Evolutionary conservation across 2,888 invertebrate genomes (phyloP).

Genomic region (Lycocerus yunnanus): DNA sequence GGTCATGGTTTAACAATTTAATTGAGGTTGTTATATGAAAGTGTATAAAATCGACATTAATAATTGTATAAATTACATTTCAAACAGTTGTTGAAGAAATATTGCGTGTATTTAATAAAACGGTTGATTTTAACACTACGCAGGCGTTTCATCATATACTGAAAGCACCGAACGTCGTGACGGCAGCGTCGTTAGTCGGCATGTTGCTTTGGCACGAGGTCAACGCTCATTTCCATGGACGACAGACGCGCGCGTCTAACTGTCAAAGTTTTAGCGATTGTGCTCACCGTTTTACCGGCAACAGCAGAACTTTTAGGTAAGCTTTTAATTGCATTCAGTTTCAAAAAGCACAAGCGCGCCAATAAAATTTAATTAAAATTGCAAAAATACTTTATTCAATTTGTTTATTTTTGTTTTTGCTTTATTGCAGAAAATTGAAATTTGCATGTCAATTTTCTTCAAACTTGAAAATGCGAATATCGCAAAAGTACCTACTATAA

Average conservation of each 20-base stretch:
- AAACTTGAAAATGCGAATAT: slow-evolving; percentile 23
- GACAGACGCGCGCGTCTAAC: slow-evolving; percentile 41
- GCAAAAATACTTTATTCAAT: background rate
- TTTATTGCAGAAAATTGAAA: slow-evolving; percentile 39
- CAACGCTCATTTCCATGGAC: slow-evolving; percentile 38
- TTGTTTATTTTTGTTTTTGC: slow-evolving; percentile 25
- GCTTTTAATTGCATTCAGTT: slow-evolving; percentile 8
- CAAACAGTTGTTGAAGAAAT: slow-evolving; percentile 16
- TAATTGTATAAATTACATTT: slow-evolving; percentile 15
- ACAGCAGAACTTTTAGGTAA: slow-evolving; percentile 36
- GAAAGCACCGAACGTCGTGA: slow-evolving; percentile 26
- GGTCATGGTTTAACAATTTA: slow-evolving; percentile 1
- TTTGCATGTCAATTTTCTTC: slow-evolving; percentile 35
- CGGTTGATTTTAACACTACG: slow-evolving; percentile 29
- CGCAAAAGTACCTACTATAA: slow-evolving; percentile 31
- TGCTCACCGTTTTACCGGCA: slow-evolving; percentile 35
- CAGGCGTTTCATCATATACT: slow-evolving; percentile 31
- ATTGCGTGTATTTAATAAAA: slow-evolving; percentile 27
- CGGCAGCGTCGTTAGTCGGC: slow-evolving; percentile 31
- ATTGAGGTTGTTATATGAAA: background rate
- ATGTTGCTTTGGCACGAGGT: slow-evolving; percentile 29
- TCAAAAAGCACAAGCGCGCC: background rate
- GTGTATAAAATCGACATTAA: slow-evolving; percentile 11
- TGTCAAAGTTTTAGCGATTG: slow-evolving; percentile 37
- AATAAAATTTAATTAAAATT: background rate